Conservation (phyloP, 2,888 invertebrate species). For the Drosophila paranaensis region DNA sequence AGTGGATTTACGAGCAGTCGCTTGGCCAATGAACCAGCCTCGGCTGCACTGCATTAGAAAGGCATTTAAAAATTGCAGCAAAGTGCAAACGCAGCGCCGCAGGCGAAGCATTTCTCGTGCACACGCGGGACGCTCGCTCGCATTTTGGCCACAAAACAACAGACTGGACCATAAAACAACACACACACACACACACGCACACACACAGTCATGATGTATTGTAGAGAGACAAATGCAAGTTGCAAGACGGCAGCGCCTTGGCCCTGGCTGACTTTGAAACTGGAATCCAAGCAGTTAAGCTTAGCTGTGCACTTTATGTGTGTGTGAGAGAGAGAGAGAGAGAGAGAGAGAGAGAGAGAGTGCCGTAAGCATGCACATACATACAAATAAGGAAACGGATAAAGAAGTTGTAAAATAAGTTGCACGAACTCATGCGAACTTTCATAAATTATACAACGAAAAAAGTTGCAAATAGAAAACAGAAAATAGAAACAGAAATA, state of each 20-base stretch:
- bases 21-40: conserved; percentile 34
- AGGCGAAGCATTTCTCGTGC: conserved; percentile 60
- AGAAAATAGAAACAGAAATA: conserved; percentile 14
- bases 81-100: conserved; percentile 71
- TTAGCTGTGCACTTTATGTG: conserved; percentile 44
- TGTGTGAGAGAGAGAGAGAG: conserved; percentile 10
- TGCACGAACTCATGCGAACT: conserved; percentile 59
- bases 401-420: conserved; percentile 75
- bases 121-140: conserved; percentile 37
- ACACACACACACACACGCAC: conserved; percentile 15
- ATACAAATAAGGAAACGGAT: conserved; percentile 64
- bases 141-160: conserved; percentile 73
- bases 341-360: conserved; percentile 33
- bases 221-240: conserved; percentile 52
- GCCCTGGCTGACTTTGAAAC: conserved; percentile 72
- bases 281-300: conserved; percentile 67
- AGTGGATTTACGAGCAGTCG: conserved; percentile 39
- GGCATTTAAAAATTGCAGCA: conserved; percentile 59
- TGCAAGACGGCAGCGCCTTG: conserved; percentile 44
- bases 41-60: conserved; percentile 46
- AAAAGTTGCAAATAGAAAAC: conserved; percentile 23
- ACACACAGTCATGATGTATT: conserved; percentile 20
- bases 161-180: conserved; percentile 63
- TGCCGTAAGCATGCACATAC: conserved; percentile 59
- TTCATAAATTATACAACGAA: conserved; percentile 48